These are phyloP conservation scores for Artemisiospiza belli DNA, from an alignment of 2,113 vertebrate genomes.

Conservation along the genomic window DNA sequence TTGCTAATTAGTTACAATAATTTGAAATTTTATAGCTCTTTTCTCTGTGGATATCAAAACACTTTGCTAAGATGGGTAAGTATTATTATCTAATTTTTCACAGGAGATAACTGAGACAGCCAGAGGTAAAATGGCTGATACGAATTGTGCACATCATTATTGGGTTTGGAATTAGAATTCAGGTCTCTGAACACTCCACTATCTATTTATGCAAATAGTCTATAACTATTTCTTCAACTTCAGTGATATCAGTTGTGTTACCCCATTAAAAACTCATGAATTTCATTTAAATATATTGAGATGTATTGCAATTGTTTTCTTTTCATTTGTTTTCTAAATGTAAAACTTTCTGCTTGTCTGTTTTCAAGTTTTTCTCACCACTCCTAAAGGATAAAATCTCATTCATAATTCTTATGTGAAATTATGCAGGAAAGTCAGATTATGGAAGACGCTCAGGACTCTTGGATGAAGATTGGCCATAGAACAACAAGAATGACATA, in stretches of 20 bases:
- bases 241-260: neutral
- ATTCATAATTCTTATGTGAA: neutral
- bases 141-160: neutral
- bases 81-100: conserved; percentile 57
- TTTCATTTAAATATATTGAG: conserved; percentile 2
- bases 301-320: neutral
- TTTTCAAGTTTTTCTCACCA: neutral
- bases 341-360: neutral
- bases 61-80: conserved; percentile 20
- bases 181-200: neutral
- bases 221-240: neutral
- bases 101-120: conserved; percentile 32
- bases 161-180: conserved; percentile 23
- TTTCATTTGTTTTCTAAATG: neutral
- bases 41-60: conserved; percentile 55
- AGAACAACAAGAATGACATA: neutral
- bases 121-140: conserved; percentile 40
- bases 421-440: neutral
- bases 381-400: neutral
- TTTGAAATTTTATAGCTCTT: conserved; percentile 44
- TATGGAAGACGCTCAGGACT: neutral
- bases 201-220: neutral
- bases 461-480: neutral
- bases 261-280: neutral
- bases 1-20: conserved; percentile 56